Conservation (phyloP, 2,888 invertebrate species). For the Cactoblastis cactorum region DNA sequence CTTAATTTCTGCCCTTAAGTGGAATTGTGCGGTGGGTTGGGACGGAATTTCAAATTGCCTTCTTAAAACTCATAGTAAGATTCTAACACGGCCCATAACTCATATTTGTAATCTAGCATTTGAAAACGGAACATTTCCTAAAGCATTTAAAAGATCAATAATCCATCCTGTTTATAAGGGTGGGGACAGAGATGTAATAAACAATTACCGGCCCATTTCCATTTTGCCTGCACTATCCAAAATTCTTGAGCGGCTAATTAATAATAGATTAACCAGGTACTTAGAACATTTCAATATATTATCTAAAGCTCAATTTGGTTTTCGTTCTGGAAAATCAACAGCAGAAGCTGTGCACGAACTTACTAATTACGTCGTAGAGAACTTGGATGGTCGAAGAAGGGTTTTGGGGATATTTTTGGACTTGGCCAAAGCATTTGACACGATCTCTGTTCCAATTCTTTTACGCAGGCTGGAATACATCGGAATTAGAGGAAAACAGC, state of each 20-base stretch:
- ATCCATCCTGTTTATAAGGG: not conserved
- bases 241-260: not conserved
- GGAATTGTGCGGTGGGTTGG: not conserved
- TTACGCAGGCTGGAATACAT: not conserved
- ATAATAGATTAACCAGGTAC: not conserved
- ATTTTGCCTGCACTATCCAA: not conserved
- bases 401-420: not conserved
- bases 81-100: not conserved
- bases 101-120: not conserved
- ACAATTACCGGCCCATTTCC: no score
- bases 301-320: not conserved
- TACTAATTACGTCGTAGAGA: not conserved
- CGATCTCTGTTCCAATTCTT: not conserved
- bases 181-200: not conserved
- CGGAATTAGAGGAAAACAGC: constrained; percentile 5
- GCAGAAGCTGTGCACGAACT: not conserved
- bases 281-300: not conserved
- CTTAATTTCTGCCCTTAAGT: not conserved
- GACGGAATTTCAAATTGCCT: not conserved
- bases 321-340: not conserved
- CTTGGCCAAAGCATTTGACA: not conserved
- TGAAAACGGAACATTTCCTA: not conserved
- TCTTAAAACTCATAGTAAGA: not conserved
- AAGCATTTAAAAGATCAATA: not conserved
- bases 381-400: not conserved